phyloP scores from a whole-genome alignment of 2,888 invertebrate genomes.

The Ischnus inquisitorius region DNA sequence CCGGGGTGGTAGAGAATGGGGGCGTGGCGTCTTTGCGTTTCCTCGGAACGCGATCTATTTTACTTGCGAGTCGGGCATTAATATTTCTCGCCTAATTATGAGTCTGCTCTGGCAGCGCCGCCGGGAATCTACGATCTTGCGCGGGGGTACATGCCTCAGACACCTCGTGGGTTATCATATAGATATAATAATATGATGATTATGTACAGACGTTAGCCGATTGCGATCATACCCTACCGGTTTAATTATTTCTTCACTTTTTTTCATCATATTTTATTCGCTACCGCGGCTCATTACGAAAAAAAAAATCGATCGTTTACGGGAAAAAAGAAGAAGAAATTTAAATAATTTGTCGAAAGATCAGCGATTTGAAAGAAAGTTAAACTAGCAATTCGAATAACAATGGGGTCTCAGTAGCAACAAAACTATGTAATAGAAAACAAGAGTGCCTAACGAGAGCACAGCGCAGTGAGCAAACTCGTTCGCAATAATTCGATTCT shows the following conservation, averaged over 20 bases:
- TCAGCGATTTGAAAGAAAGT: too few relatives aligned
- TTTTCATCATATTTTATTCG: constrained; percentile 20
- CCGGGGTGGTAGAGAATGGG: neutral
- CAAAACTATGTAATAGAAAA: too few relatives aligned
- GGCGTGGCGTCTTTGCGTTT: neutral
- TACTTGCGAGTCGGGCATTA: constrained; percentile 75
- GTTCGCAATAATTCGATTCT: too few relatives aligned
- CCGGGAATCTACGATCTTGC: constrained; percentile 79
- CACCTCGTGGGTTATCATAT: neutral
- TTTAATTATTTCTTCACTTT: constrained; percentile 78
- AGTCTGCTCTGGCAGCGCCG: constrained; percentile 67
- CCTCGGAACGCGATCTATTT: constrained; percentile 72
- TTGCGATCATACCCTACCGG: constrained; percentile 75
- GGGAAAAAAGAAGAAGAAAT: too few relatives aligned
- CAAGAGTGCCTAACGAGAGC: too few relatives aligned
- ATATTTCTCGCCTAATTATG: constrained; percentile 80
- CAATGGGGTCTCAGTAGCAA: too few relatives aligned
- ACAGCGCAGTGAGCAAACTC: too few relatives aligned
- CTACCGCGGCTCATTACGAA: neutral
- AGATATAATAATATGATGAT: constrained; percentile 51
- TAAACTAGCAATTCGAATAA: too few relatives aligned
- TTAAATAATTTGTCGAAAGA: too few relatives aligned
- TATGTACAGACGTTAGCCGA: constrained; percentile 75
- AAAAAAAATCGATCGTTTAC: neutral
- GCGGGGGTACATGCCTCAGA: constrained; percentile 60